Conservation (phyloP, 2,797 vertebrate species). For the Paratrypauchen microcephalus region DNA sequence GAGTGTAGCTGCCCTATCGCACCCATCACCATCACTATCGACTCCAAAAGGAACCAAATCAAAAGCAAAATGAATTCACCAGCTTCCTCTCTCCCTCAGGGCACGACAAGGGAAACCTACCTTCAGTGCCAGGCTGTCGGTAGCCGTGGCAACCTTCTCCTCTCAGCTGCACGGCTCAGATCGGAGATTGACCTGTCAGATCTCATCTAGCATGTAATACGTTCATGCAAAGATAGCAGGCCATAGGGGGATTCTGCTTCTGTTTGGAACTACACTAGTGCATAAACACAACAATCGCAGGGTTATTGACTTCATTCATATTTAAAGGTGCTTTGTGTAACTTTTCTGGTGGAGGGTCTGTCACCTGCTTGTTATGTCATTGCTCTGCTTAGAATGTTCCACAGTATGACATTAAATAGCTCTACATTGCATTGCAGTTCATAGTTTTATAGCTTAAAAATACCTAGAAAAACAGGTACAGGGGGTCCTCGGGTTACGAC, state of each 20-base stretch:
- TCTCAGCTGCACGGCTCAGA: constrained; percentile 19
- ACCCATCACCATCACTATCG: constrained; percentile 17
- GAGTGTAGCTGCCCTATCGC: constrained; percentile 8
- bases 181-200: constrained; percentile 53
- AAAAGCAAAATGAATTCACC: constrained; percentile 47
- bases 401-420: too few relatives aligned
- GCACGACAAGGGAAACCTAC: constrained; percentile 17
- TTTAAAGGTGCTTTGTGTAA: background rate
- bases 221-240: constrained; percentile 14
- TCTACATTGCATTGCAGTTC: too few relatives aligned
- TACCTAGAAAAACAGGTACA: too few relatives aligned
- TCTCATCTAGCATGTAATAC: constrained; percentile 34
- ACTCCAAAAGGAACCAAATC: constrained; percentile 13
- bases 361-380: too few relatives aligned
- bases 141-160: constrained; percentile 65
- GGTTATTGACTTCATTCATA: constrained; percentile 1
- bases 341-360: too few relatives aligned
- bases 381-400: too few relatives aligned
- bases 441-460: too few relatives aligned
- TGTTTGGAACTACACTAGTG: constrained; percentile 1
- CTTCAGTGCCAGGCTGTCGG: constrained; percentile 42
- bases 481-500: too few relatives aligned
- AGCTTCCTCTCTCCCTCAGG: background rate
- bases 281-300: background rate
- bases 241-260: constrained; percentile 5